These are phyloP conservation scores for Ridgeia piscesae DNA, from an alignment of 1,140 invertebrate genomes.

Conservation along the genomic window DNA sequence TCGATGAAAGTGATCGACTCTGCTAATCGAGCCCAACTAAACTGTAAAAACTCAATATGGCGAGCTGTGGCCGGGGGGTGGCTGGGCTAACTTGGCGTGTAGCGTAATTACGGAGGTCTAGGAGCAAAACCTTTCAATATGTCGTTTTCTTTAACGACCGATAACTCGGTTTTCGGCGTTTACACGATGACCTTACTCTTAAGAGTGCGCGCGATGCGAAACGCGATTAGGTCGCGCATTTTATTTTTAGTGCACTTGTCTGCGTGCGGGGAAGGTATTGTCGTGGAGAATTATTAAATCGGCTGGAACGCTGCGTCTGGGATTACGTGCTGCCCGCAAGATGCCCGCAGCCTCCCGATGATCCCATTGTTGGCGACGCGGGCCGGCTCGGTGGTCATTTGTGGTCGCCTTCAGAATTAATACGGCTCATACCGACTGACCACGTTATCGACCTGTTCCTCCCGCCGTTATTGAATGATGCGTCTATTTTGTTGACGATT, in stretches of 20 bases:
- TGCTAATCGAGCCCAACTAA: background rate
- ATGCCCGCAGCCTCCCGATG: background rate
- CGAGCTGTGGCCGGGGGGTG: background rate
- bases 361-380: background rate
- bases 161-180: background rate
- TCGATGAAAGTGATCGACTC: background rate
- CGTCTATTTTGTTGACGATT: background rate
- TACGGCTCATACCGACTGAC: background rate
- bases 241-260: conserved; percentile 6
- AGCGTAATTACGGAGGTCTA: background rate
- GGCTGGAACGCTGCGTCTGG: background rate
- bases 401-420: background rate
- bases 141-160: background rate
- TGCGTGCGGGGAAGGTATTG: background rate
- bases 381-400: background rate
- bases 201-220: background rate
- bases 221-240: background rate
- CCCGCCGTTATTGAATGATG: background rate
- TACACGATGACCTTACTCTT: background rate
- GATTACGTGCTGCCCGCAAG: background rate
- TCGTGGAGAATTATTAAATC: background rate
- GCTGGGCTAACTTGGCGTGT: background rate
- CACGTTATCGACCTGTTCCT: background rate
- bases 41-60: background rate
- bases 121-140: background rate